Evolutionary conservation across 92 coral and sea anemone genomes (phyloP).

Genomic region (Pocillopora grandis): DNA sequence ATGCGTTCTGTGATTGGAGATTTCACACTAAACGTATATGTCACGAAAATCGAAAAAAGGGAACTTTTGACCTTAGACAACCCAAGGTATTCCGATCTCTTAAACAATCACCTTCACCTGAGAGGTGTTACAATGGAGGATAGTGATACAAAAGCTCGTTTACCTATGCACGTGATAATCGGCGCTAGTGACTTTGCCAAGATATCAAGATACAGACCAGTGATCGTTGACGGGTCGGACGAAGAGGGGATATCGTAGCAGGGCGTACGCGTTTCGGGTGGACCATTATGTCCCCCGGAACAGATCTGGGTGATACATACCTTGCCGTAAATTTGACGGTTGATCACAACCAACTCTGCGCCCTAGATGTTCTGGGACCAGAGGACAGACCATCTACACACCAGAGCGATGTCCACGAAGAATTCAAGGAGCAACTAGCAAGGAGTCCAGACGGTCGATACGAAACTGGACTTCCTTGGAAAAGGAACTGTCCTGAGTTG

Average conservation of each 20-base stretch:
- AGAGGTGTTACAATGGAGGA: slow-evolving; percentile 62
- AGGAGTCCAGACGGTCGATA: slow-evolving; percentile 54
- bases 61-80: too few relatives aligned
- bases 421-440: slow-evolving; percentile 62
- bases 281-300: too few relatives aligned
- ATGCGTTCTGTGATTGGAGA: slow-evolving; percentile 51
- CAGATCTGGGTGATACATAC: too few relatives aligned
- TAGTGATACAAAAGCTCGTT: slow-evolving; percentile 34
- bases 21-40: slow-evolving; percentile 21
- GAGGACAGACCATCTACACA: slow-evolving; percentile 48
- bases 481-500: slow-evolving; percentile 39
- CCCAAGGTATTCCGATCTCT: slow-evolving; percentile 12
- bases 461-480: slow-evolving; percentile 66
- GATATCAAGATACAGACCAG: too few relatives aligned
- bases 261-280: too few relatives aligned
- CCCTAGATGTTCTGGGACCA: slow-evolving; percentile 53
- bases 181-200: too few relatives aligned
- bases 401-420: slow-evolving; percentile 51
- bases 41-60: too few relatives aligned
- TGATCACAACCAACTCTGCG: slow-evolving; percentile 57
- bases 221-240: too few relatives aligned
- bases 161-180: too few relatives aligned
- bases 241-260: too few relatives aligned
- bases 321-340: too few relatives aligned
- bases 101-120: slow-evolving; percentile 52